Evolutionary conservation across 2,113 vertebrate species (phyloP).

Genomic region (Vicugna pacos): DNA sequence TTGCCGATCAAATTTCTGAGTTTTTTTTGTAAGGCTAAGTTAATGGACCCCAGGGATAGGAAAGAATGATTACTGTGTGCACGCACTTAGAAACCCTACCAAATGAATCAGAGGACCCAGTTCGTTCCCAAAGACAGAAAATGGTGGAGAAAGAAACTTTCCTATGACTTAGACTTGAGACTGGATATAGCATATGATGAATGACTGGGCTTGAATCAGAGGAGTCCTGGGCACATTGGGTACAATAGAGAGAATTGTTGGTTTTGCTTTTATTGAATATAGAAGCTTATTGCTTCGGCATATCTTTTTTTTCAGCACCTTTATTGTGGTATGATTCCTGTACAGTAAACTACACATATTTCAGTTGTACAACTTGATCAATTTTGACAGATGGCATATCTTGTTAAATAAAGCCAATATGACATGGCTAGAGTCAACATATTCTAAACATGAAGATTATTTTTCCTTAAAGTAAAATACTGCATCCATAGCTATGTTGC

Average conservation of each 20-base stretch:
- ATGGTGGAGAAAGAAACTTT: neutral
- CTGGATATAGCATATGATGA: neutral
- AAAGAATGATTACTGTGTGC: neutral
- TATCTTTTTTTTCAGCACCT: neutral
- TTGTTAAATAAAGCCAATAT: neutral
- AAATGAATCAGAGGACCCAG: neutral
- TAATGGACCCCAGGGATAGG: neutral
- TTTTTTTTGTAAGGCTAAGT: neutral
- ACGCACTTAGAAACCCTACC: neutral
- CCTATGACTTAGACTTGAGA: neutral
- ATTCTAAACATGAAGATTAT: slow-evolving; percentile 20
- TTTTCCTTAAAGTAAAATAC: slow-evolving; percentile 26
- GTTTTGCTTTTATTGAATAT: neutral
- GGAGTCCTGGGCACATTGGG: neutral
- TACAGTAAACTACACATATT: too few species aligned
- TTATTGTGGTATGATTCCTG: too few species aligned
- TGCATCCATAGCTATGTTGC: neutral
- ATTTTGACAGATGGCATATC: too few species aligned
- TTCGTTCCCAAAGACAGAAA: neutral
- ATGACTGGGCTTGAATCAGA: neutral
- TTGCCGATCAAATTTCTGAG: neutral
- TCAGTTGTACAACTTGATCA: too few species aligned
- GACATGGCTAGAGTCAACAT: neutral
- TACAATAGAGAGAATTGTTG: neutral
- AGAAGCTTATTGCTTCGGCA: neutral